These are phyloP conservation scores for Hyles euphorbiae DNA, from an alignment of 1,140 invertebrate genomes.

Conservation along the genomic window DNA sequence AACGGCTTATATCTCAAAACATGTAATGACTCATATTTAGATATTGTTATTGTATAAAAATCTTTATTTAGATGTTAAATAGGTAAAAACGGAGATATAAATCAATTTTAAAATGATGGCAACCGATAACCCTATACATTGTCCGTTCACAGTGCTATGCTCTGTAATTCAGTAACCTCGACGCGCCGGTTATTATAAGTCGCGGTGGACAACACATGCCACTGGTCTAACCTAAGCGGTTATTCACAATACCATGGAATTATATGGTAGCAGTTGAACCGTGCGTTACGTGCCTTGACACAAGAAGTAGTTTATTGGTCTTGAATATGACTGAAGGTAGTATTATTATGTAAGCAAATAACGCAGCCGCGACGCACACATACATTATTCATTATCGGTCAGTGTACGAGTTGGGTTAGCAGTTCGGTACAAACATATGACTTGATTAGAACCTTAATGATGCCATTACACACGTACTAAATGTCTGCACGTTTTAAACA, in stretches of 20 bases:
- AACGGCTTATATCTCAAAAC: too few relatives aligned
- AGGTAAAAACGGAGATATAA: too few relatives aligned
- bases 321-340: constrained; percentile 33
- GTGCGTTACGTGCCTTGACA: constrained; percentile 57
- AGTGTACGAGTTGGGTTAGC: constrained; percentile 38
- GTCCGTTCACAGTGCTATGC: constrained; percentile 10
- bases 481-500: background rate
- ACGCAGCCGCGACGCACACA: constrained; percentile 38
- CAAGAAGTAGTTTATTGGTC: constrained; percentile 55
- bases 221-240: background rate
- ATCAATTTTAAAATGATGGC: too few relatives aligned
- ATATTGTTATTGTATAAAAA: too few relatives aligned
- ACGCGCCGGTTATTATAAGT: constrained; percentile 20
- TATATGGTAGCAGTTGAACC: constrained; percentile 52
- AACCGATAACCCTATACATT: constrained; percentile 4
- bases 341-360: constrained; percentile 67
- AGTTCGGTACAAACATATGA: constrained; percentile 24
- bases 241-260: constrained; percentile 46
- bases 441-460: constrained; percentile 18
- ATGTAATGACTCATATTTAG: too few relatives aligned
- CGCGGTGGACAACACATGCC: background rate
- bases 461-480: constrained; percentile 9
- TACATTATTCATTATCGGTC: constrained; percentile 60
- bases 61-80: too few relatives aligned
- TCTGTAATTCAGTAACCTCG: constrained; percentile 31